Evolutionary conservation across 1,140 invertebrate genomes (phyloP), one percentile per base, ranked within the genome.

Genomic region (Cydia fagiglandana): DNA sequence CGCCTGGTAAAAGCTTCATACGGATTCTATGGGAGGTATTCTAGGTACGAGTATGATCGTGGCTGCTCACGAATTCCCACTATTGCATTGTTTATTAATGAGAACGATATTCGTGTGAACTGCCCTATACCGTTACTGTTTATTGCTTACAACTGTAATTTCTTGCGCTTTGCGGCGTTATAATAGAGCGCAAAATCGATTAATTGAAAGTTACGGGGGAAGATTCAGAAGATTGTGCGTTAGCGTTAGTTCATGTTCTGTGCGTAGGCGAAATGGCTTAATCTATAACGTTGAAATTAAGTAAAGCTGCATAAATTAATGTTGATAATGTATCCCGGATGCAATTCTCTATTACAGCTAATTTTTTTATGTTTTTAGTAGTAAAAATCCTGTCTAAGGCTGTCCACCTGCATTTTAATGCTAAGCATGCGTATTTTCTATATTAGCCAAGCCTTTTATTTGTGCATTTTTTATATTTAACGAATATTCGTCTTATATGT

Each of bases 1-100:
- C n/a, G n/a, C n/a, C n/a, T 41, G 38, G 38, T 41, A 41, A 41
- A 41, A 41, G 38, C 38, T 41, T 41, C 38, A 41, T 10, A 17
- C 50, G 50, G n/a, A 53, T n/a, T 53, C 50, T 53, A 53, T 12
- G n/a, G 50, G 50, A 53, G n/a, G 4, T n/a, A 53, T n/a, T 53
- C 50, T n/a, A 0, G 0, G n/a, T n/a, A 53, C 4, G n/a, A n/a
- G 20, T 61, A 20, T 61, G 30, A 70, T 82, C 83, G 78, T 80
- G 75, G 73, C 79, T 78, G 80, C 81, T 81, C 75, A 79, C 76
- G 68, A 75, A 78, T 82, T 86, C 81, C 77, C 84, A 84, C 81
- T 83, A 79, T 78, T 75, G 73, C 80, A 85, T 86, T 84, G 81
- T 83, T 81, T 82, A 81, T 85, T 80, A 64, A 76, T 77, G 45